phyloP scores from a whole-genome alignment of 1,140 invertebrate species.

The Drosophila ambigua region DNA sequence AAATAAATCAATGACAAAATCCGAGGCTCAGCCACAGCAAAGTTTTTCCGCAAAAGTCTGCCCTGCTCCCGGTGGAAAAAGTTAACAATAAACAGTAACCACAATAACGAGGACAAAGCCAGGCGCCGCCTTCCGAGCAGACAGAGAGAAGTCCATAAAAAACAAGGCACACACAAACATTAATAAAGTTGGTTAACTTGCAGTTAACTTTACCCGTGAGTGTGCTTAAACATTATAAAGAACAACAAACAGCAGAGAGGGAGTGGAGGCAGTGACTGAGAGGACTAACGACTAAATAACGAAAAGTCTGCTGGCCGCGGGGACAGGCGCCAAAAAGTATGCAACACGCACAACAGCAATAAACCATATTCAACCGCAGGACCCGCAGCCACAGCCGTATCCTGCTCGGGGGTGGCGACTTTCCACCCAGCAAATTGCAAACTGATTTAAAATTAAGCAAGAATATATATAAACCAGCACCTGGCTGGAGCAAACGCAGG shows the following conservation, averaged over 20 bases:
- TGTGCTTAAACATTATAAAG: conserved; percentile 80
- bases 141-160: conserved; percentile 22
- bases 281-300: conserved; percentile 71
- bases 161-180: conserved; percentile 47
- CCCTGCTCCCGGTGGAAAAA: background rate
- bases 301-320: conserved; percentile 26
- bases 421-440: conserved; percentile 67
- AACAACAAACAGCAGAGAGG: conserved; percentile 25
- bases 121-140: conserved; percentile 36
- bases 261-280: conserved; percentile 16
- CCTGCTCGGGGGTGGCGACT: conserved; percentile 21
- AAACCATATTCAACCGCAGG: conserved; percentile 73
- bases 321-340: conserved; percentile 66
- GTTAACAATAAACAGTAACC: conserved; percentile 42
- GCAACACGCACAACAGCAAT: conserved; percentile 74
- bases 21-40: conserved; percentile 6
- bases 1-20: conserved; percentile 34
- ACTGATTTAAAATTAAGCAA: conserved; percentile 82
- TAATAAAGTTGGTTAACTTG: conserved; percentile 80
- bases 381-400: background rate
- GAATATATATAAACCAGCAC: conserved; percentile 59
- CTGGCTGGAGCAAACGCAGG: conserved; percentile 14
- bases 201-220: conserved; percentile 80
- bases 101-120: conserved; percentile 36
- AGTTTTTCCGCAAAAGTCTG: conserved; percentile 45